Percentiles rank a stretch among this genome's conserved stretches.
phyloP scores from a whole-genome alignment of 2,113 vertebrate species.

The Orcinus orca region DNA sequence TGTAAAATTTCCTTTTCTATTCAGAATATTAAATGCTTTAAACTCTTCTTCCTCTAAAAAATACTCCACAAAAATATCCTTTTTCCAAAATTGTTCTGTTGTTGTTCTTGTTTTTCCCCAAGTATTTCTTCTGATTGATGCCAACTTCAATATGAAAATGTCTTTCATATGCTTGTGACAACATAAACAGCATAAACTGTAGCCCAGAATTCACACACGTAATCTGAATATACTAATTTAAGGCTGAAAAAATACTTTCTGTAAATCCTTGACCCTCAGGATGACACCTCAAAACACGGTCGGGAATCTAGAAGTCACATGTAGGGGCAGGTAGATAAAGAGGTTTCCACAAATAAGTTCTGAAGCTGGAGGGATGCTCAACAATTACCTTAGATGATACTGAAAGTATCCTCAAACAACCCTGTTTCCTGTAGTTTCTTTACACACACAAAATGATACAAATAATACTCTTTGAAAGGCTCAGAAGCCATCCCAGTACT shows the following conservation, averaged over 20 bases:
- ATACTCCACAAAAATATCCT: neutral
- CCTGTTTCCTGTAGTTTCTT: neutral
- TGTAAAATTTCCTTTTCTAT: neutral
- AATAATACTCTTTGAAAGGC: neutral
- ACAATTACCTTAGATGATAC: neutral
- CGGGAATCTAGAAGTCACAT: neutral
- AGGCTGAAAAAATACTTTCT: neutral
- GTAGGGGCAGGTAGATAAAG: neutral
- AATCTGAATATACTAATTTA: neutral
- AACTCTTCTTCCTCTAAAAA: neutral
- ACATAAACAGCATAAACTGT: neutral
- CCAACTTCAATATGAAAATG: neutral
- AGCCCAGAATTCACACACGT: neutral
- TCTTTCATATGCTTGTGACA: neutral
- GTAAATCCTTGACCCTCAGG: neutral
- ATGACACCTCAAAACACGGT: neutral
- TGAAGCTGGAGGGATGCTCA: neutral
- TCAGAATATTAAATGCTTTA: neutral
- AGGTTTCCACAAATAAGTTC: neutral
- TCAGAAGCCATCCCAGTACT: neutral
- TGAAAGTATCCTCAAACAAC: neutral
- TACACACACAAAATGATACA: neutral
- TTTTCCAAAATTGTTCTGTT: neutral
- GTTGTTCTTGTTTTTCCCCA: neutral
- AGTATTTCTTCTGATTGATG: neutral